phyloP scores from a whole-genome alignment of 30 jellyfish, hydroid and myxozoan species.

The Chrysaora quinquecirrha region DNA sequence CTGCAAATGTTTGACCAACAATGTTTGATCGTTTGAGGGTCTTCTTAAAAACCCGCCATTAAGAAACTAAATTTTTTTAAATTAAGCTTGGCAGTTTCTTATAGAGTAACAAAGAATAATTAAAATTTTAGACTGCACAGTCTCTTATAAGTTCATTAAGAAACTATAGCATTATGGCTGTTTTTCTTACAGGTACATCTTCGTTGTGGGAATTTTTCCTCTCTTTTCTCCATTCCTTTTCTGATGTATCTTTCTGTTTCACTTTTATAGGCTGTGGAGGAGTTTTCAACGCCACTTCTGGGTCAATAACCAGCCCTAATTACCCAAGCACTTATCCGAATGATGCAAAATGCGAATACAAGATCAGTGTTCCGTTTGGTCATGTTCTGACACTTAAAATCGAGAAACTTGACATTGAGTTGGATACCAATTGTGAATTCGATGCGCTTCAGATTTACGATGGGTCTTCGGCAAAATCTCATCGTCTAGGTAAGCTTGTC shows the following conservation, averaged over 20 bases:
- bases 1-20: too few relatives aligned
- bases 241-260: background rate
- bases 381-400: conserved; percentile 31
- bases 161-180: too few relatives aligned
- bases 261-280: conserved; percentile 66
- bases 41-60: background rate
- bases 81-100: background rate
- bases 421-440: conserved; percentile 48
- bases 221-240: background rate
- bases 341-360: conserved; percentile 52
- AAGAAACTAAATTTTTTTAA: too few relatives aligned
- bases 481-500: conserved; percentile 45
- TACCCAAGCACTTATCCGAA: conserved; percentile 69
- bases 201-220: background rate
- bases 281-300: conserved; percentile 48
- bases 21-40: too few relatives aligned
- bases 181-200: too few relatives aligned
- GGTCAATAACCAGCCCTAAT: conserved; percentile 60
- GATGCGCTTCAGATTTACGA: conserved; percentile 44
- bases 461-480: conserved; percentile 59
- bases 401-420: conserved; percentile 48
- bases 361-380: conserved; percentile 51
- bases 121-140: too few relatives aligned
- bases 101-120: too few relatives aligned
- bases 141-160: too few relatives aligned